A percentile compares a stretch with the other conserved stretches of the same genome.
These are phyloP conservation scores for Dendrocopos noguchii DNA, from an alignment of 2,113 vertebrate species.

Conservation along the genomic window DNA sequence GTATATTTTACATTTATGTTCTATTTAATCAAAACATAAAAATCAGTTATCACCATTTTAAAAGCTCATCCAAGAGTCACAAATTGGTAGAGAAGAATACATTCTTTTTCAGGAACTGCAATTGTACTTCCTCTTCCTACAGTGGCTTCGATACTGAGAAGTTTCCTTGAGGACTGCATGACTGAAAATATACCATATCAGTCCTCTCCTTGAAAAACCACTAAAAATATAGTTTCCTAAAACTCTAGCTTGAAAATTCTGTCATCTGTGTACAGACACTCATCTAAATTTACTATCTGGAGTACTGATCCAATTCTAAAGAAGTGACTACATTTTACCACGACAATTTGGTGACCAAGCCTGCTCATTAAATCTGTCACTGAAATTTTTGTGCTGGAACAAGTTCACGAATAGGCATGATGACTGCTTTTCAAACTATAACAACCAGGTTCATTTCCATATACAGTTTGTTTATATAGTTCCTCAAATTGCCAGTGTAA, in stretches of 20 bases:
- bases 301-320: neutral
- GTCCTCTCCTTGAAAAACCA: neutral
- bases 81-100: accelerated
- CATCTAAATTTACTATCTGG: neutral
- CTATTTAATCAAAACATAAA: neutral
- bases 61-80: neutral
- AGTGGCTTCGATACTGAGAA: neutral
- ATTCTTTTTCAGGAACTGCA: neutral
- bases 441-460: neutral
- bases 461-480: neutral
- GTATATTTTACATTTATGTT: neutral
- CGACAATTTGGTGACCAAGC: neutral
- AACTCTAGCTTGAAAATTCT: neutral
- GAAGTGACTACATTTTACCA: neutral
- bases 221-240: neutral
- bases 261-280: neutral
- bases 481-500: neutral
- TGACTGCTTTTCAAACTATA: neutral
- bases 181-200: neutral
- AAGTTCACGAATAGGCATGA: accelerated
- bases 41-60: neutral
- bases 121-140: neutral
- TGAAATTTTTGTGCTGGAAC: neutral
- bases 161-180: neutral
- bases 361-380: neutral